A percentile compares a stretch with the other conserved stretches of the same genome.
These are phyloP conservation scores for Coreius guichenoti DNA, from an alignment of 2,797 vertebrate species.

Conservation along the genomic window DNA sequence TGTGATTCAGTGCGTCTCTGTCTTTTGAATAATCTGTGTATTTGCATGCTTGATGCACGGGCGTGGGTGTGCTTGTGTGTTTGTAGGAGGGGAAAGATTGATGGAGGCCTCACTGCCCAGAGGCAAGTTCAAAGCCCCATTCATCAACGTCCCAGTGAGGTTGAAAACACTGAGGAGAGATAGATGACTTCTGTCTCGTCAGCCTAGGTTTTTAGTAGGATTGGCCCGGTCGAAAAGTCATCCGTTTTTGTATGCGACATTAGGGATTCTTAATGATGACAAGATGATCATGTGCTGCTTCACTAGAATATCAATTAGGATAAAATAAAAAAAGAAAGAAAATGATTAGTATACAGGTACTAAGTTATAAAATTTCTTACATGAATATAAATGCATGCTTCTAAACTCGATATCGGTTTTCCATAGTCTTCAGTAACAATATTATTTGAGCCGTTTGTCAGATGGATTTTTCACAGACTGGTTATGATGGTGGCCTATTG, in stretches of 20 bases:
- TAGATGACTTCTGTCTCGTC: slow-evolving; percentile 49
- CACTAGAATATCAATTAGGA: neutral
- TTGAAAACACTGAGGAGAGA: slow-evolving; percentile 49
- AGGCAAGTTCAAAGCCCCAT: slow-evolving; percentile 59
- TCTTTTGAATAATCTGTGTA: slow-evolving; percentile 23
- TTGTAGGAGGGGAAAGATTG: slow-evolving; percentile 38
- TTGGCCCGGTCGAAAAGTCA: slow-evolving; percentile 8
- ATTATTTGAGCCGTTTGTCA: slow-evolving; percentile 11
- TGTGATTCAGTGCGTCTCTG: neutral
- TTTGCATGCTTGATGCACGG: slow-evolving; percentile 37
- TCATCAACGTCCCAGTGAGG: slow-evolving; percentile 54
- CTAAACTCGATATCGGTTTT: neutral
- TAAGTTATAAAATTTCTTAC: neutral
- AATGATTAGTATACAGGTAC: neutral
- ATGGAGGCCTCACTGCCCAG: slow-evolving; percentile 47
- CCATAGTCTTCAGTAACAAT: neutral
- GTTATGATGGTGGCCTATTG: slow-evolving; percentile 28
- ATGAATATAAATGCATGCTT: neutral
- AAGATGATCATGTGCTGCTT: neutral
- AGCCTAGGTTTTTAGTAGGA: slow-evolving; percentile 41
- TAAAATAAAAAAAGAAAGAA: neutral
- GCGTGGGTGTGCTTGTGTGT: slow-evolving; percentile 36
- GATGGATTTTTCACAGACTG: slow-evolving; percentile 8
- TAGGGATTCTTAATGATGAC: neutral
- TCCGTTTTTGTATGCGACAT: neutral